Evolutionary conservation across 2,113 vertebrate species (phyloP), one percentile per base, ranked within the genome.

Genomic region (Rissa tridactyla): DNA sequence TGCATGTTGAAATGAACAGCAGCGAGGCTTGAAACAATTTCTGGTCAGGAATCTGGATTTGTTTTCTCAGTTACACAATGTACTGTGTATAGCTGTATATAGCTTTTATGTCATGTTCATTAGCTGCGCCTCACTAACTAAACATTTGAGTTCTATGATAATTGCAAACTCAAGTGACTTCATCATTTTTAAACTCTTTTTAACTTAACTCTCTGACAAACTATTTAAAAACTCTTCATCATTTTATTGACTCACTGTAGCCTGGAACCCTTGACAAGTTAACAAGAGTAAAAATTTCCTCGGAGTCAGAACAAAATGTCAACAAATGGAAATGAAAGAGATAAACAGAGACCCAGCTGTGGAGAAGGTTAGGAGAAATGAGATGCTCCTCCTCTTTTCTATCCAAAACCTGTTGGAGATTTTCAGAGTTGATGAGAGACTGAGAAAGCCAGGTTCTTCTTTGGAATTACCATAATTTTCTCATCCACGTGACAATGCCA

Each of bases 1-100:
- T 91, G 92, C 42, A 70, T 95, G 90, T 80, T 89, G 77, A 97
- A 91, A 94, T 84, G 61, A 95, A 72, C 36, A 96, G 70, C 81
- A 77, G 19, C 1, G 7, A 94, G 54, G 77, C 38, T 94, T 92
- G 66, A 92, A 92, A 91, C 38, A 96, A 91, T 73, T 85, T 91
- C 86, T 95, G 62, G 77, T 92, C 77, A 89, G 57, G 70, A 95
- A 79, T 91, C 57, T 85, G 77, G 36, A 62, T 47, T 85, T 91
- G 20, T 77, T 95, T 93, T 27, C 52, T 71, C 32, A 57, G 20
- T 40, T 71, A 7, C 36, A 51, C 52, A 82, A 6, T 65, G n/a
- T 36, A 38, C 38, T 38, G 38, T 38, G 38, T 38, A 38, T 38
- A 38, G 38, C 38, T 78, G 81, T 5, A 0, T 22, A n/a, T 1